A percentile compares a stretch with the other conserved stretches of the same genome.
phyloP scores from a whole-genome alignment of 92 coral and sea anemone genomes.

The Porites lobata region DNA sequence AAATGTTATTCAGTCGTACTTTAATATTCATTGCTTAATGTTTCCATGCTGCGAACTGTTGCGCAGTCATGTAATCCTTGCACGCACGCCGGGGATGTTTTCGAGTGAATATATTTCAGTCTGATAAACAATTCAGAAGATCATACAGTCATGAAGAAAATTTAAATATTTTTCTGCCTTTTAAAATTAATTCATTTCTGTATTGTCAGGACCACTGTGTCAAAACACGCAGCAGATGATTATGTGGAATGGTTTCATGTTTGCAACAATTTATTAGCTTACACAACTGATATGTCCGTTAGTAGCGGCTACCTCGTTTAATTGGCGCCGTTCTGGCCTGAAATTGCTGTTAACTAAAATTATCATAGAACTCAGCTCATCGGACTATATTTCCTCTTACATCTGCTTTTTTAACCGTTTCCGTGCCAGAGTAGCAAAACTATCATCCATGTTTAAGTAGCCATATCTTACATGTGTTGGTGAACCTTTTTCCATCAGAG shows the following conservation, averaged over 20 bases:
- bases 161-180: conserved; percentile 14
- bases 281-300: neutral
- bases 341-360: too few species aligned
- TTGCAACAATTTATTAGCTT: neutral
- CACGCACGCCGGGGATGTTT: neutral
- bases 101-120: conserved; percentile 7
- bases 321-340: too few species aligned
- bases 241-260: neutral
- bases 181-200: neutral
- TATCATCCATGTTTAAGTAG: too few species aligned
- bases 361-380: too few species aligned
- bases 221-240: neutral
- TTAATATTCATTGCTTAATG: neutral
- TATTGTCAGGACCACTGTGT: neutral
- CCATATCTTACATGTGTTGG: too few species aligned
- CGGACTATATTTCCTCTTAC: too few species aligned
- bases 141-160: neutral
- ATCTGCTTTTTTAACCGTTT: too few species aligned
- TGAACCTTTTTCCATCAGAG: too few species aligned
- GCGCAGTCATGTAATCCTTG: neutral
- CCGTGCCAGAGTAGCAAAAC: too few species aligned
- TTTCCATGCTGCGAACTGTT: neutral
- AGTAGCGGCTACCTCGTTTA: too few species aligned
- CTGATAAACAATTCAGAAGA: neutral
- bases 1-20: neutral